Evolutionary conservation across 2,888 invertebrate species (phyloP), one percentile per base, ranked within the genome.

Genomic region (Melieria picta): DNA sequence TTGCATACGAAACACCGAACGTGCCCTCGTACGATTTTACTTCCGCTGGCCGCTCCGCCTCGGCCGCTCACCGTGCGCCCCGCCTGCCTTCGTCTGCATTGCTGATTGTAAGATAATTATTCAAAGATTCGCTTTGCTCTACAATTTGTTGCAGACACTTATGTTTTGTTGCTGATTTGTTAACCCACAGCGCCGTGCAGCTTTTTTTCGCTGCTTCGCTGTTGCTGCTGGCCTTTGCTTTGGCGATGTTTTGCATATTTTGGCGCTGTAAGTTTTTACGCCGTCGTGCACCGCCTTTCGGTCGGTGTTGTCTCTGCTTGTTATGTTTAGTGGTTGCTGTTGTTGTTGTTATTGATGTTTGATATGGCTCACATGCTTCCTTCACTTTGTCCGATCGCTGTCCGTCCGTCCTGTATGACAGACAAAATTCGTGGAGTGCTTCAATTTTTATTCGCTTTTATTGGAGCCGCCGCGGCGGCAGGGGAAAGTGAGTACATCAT

Each of bases 61-160:
- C 30, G 30, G 10, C 13, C 52, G 11, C n/a, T 52, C 52, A 4
- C 52, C 9, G 52, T 5, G 5, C 6, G 52, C 5, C 30, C 10
- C 5, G 52, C 4, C 52, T 9, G 52, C 13, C 52, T 5, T 5
- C 13, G 52, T 13, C 52, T n/a, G 52, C 52, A n/a, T 13, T n/a
- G 13, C 4, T 52, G 60, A 13, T 48, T 47, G 52, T 48, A 42
- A 69, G 71, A 73, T 77, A 75, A 77, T 77, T 75, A 75, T 77
- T 77, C 75, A 77, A 73, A 77, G 74, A 72, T 77, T 75, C 70
- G 75, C 67, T 74, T 70, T 77, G 72, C 72, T 74, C 69, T 69
- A 74, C 69, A 77, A 74, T 74, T 74, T 75, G 72, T 74, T 74
- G 75, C 72, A 73, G 71, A 62, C 71, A 62, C 71, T 71, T 61